Conservation (phyloP, 2,888 invertebrate species). For the Neria commutata region DNA sequence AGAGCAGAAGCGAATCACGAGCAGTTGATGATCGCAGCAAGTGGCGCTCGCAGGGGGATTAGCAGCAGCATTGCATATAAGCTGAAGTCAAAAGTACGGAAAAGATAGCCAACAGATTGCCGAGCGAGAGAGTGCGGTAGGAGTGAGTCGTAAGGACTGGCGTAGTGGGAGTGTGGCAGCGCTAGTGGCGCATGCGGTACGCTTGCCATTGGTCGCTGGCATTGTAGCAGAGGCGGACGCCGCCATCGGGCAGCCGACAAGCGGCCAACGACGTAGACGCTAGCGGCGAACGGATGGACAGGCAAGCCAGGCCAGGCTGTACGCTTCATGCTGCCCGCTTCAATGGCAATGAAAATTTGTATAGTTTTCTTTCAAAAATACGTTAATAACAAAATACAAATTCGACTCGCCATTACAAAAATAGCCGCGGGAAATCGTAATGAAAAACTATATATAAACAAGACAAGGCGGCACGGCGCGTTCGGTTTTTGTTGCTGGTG, state of each 20-base stretch:
- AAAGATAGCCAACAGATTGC: slow-evolving; percentile 41
- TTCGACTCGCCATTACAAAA: slow-evolving; percentile 14
- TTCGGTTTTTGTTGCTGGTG: slow-evolving; percentile 36
- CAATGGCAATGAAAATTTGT: slow-evolving; percentile 27
- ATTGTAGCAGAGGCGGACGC: no score
- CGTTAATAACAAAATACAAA: slow-evolving; percentile 19
- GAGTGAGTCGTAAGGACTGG: not conserved
- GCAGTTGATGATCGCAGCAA: not conserved
- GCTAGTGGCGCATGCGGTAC: no score
- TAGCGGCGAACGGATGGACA: no score
- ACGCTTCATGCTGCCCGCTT: slow-evolving; percentile 1
- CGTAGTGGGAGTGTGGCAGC: no score
- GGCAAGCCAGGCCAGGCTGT: no score
- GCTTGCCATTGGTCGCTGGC: not conserved
- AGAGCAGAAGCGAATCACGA: not conserved
- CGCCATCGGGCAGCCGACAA: not conserved
- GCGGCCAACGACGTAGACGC: no score
- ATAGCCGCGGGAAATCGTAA: slow-evolving; percentile 22
- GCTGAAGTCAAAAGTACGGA: slow-evolving; percentile 12
- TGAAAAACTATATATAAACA: slow-evolving; percentile 32
- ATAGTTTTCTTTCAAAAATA: slow-evolving; percentile 21
- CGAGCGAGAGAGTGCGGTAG: not conserved
- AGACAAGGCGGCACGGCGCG: slow-evolving; percentile 11
- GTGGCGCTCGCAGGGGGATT: not conserved
- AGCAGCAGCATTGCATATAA: slow-evolving; percentile 16